Base-by-base conservation (phyloP, 2,888 invertebrate genomes). In the Ecliptopera silaceata region DNA sequence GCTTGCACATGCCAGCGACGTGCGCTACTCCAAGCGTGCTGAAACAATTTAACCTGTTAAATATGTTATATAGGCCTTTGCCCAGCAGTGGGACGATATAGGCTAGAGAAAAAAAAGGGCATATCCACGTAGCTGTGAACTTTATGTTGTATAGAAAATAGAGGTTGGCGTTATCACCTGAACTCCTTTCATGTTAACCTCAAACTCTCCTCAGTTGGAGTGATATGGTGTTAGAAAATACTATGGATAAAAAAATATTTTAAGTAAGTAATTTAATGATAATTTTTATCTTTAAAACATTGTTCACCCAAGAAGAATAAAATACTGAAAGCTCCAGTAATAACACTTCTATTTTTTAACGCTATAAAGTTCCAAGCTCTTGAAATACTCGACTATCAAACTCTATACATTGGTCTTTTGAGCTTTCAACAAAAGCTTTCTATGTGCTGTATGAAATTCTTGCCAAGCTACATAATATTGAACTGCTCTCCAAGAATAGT, bases 1-100 rank as follows among this genome's bases (percentile, higher is more conserved):
- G 94, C 77, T 96, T 95, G 84, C 97, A 97, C 94, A 97, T 96
- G 47, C 97, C 96, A 0, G 96, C 96, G 65, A 97, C 96, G 86
- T 96, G 97, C 29, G 97, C 97, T 72, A 98, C 94, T 22, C 97
- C 97, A 71, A 97, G 90, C 1, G 97, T 96, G 78, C 94, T 94
- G 89, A 83, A 92, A 65, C 68, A 39, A 61, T 42, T 43, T 2
- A 26, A 34, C n/a, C n/a, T n/a, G n/a, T n/a, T n/a, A n/a, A n/a
- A n/a, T n/a, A n/a, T n/a, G n/a, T n/a, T n/a, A n/a, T n/a, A n/a
- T n/a, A n/a, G n/a, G n/a, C n/a, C n/a, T n/a, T n/a, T n/a, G n/a
- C n/a, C n/a, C n/a, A n/a, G n/a, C n/a, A n/a, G n/a, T n/a, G n/a
- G n/a, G n/a, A n/a, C n/a, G n/a, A n/a, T n/a, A n/a, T n/a, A n/a